A percentile compares a stretch with the other conserved stretches of the same genome.
phyloP scores from a whole-genome alignment of 2,797 vertebrate genomes.

The Myiotriccus ornatus region DNA sequence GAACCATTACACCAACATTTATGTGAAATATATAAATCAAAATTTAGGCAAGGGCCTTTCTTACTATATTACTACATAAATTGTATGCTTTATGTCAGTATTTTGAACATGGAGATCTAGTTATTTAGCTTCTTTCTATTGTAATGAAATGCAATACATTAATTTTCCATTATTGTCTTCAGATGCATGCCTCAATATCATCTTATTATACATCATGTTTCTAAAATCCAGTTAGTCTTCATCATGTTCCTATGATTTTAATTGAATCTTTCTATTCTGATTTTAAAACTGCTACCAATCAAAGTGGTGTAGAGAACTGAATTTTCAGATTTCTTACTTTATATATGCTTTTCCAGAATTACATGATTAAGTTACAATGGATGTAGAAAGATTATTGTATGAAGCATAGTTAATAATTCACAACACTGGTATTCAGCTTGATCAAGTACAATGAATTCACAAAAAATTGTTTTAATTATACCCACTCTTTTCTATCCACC shows the following conservation, averaged over 20 bases:
- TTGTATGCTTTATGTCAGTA: conserved; percentile 18
- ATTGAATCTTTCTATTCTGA: background rate
- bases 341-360: conserved; percentile 13
- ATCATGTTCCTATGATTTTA: background rate
- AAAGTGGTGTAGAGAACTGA: conserved; percentile 44
- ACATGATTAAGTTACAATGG: conserved; percentile 34
- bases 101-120: background rate
- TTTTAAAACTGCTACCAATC: conserved; percentile 46
- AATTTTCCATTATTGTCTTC: background rate
- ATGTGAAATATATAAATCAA: background rate
- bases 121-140: background rate
- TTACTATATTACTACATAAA: background rate
- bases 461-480: conserved; percentile 37
- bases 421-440: conserved; percentile 21
- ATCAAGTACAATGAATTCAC: conserved; percentile 45
- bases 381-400: conserved; percentile 33
- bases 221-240: conserved; percentile 27
- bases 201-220: background rate
- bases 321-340: conserved; percentile 22
- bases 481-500: background rate
- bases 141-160: background rate
- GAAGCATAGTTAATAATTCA: conserved; percentile 49
- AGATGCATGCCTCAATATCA: background rate
- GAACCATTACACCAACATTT: background rate
- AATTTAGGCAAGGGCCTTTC: background rate